Evolutionary conservation across 92 coral and sea anemone species (phyloP).

Genomic region (Siderastrea radians): DNA sequence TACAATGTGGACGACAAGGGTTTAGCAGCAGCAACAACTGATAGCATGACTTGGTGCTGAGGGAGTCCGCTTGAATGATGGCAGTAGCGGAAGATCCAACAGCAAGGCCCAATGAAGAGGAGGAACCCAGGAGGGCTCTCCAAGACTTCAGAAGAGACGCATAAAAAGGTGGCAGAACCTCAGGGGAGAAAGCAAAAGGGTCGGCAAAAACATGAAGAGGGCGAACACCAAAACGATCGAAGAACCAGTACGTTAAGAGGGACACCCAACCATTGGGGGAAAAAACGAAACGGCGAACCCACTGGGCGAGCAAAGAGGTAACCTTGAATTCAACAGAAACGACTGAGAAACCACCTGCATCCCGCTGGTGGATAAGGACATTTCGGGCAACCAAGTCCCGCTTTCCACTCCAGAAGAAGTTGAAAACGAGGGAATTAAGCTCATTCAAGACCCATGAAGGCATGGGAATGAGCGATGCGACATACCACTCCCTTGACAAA

Average conservation of each 20-base stretch:
- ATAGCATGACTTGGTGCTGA: not conserved
- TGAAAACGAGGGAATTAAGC: too few species aligned
- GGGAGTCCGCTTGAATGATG: not conserved
- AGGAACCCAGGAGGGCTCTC: not conserved
- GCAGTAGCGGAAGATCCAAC: not conserved
- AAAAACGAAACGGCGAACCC: not conserved
- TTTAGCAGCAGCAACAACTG: not conserved
- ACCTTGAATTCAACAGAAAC: not conserved
- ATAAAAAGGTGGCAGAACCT: not conserved
- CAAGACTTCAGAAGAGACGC: not conserved
- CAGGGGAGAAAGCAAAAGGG: not conserved
- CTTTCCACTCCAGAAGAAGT: conserved; percentile 23
- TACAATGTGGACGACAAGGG: not conserved
- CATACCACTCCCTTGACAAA: not conserved
- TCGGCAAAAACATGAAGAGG: not conserved
- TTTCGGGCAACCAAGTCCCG: not conserved
- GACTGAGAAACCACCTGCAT: not conserved
- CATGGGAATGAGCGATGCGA: too few species aligned
- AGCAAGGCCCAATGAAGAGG: not conserved
- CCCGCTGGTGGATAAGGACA: not conserved
- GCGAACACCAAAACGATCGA: not conserved
- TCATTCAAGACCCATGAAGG: too few species aligned
- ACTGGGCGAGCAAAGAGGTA: not conserved
- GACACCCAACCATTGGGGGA: not conserved
- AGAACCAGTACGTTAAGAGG: not conserved